Base-by-base conservation (phyloP, 2,113 vertebrate genomes). In the Sminthopsis crassicaudata region DNA sequence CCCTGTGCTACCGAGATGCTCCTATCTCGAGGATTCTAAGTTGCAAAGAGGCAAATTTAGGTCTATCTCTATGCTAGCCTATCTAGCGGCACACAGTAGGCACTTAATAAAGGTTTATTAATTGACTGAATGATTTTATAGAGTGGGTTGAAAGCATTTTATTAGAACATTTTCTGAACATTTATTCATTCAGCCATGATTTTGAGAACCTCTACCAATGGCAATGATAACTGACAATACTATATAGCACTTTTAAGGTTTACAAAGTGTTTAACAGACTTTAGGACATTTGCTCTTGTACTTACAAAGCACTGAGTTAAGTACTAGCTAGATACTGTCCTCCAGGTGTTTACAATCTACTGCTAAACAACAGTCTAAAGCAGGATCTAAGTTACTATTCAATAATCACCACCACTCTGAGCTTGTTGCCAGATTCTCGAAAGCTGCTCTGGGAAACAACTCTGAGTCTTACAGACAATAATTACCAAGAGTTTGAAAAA, bases 291-390 rank as follows among this genome's bases (percentile, higher is more conserved):
- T 84, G n/a, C 19, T 84, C 67, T n/a, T 84, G 36, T 84, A 84
- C 42, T 2, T 23, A 42, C 67, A 84, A 84, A 84, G 67, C n/a
- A 84, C 19, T 42, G n/a, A 84, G n/a, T 16, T 84, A 84, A 42
- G n/a, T 42, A 42, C 67, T 23, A 84, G 67, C n/a, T 42, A 84
- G 67, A 42, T 23, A 23, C 67, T 84, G n/a, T 42, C n/a, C 67
- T 84, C 67, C 67, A 84, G 67, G n/a, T 84, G 67, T 84, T 84
- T 84, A 84, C 67, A 84, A 42, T 84, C 67, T 84, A 84, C 67
- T 84, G 19, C n/a, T 84, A 84, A 42, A 19, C 22, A 42, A 84
- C 19, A 84, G 67, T 42, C 19, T 22, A 42, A 84, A n/a, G 36
- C 36, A 76, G 19, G 67, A 76, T 36, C 1, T 42, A 25, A n/a